A percentile compares a stretch with the other conserved stretches of the same genome.
phyloP scores from a whole-genome alignment of 2,113 vertebrate genomes.

The Leucoraja erinaceus region DNA sequence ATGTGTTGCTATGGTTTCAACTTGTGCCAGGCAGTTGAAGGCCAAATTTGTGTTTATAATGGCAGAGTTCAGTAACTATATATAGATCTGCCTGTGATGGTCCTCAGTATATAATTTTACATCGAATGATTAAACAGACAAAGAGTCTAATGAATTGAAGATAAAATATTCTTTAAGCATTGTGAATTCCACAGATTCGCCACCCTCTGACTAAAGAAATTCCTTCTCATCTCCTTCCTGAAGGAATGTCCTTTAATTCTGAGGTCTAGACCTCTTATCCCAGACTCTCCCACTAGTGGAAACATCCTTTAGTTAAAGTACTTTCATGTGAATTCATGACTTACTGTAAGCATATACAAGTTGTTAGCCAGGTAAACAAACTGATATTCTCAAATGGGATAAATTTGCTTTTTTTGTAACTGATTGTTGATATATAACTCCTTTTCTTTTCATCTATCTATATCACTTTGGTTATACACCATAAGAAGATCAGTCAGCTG shows the following conservation, averaged over 20 bases:
- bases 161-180: neutral
- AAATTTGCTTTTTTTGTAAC: neutral
- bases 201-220: too few relatives aligned
- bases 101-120: neutral
- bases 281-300: too few relatives aligned
- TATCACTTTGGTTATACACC: neutral
- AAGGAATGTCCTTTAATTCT: too few relatives aligned
- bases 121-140: neutral
- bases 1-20: slow-evolving; percentile 17
- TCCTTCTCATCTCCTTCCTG: too few relatives aligned
- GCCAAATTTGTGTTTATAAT: slow-evolving; percentile 26
- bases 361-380: neutral
- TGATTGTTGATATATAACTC: neutral
- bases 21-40: neutral
- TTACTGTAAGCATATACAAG: neutral
- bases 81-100: neutral
- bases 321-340: neutral
- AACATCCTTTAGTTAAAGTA: neutral
- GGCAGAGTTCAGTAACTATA: neutral
- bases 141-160: neutral
- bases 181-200: too few relatives aligned
- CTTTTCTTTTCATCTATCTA: neutral
- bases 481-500: neutral
- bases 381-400: neutral
- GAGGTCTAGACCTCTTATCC: too few relatives aligned